Percentiles rank a stretch among this genome's conserved stretches.
Conservation (phyloP, 2,888 invertebrate species). For the Sesia bembeciformis region DNA sequence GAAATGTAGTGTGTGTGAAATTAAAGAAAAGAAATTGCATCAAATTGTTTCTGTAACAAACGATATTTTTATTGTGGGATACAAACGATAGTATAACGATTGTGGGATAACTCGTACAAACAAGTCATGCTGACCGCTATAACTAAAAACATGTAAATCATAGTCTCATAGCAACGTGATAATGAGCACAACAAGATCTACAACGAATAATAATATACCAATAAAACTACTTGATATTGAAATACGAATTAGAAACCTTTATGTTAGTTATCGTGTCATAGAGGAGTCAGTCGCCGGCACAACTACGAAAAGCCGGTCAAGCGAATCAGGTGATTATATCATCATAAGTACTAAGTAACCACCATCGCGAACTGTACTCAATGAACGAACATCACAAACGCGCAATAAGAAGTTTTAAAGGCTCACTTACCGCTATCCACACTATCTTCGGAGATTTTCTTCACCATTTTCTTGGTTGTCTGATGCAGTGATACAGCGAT, state of each 20-base stretch:
- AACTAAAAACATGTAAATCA: no score
- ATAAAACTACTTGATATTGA: no score
- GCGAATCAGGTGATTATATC: conserved; percentile 9
- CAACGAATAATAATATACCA: no score
- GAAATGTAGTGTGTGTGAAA: no score
- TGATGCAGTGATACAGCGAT: conserved; percentile 58
- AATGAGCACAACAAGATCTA: no score
- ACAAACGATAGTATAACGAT: no score
- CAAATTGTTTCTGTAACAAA: no score
- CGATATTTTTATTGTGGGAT: no score
- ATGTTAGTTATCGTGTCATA: conserved; percentile 21
- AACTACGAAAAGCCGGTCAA: conserved; percentile 30
- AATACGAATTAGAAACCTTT: conserved; percentile 17
- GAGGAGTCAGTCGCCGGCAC: conserved; percentile 6
- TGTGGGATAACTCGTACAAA: no score
- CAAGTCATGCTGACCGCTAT: no score
- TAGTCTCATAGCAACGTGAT: no score
- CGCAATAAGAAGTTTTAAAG: conserved; percentile 3
- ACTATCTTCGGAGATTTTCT: conserved; percentile 74
- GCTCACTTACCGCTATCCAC: conserved; percentile 67
- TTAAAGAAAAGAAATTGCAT: no score
- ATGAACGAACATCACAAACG: conserved; percentile 1
- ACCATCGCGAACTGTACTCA: background rate
- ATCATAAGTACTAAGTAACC: conserved; percentile 1
- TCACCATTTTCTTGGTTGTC: conserved; percentile 65